A percentile compares a stretch with the other conserved stretches of the same genome.
phyloP scores from a whole-genome alignment of 37 sponge, comb jelly and placozoan genomes.

The Halichondria panicea region DNA sequence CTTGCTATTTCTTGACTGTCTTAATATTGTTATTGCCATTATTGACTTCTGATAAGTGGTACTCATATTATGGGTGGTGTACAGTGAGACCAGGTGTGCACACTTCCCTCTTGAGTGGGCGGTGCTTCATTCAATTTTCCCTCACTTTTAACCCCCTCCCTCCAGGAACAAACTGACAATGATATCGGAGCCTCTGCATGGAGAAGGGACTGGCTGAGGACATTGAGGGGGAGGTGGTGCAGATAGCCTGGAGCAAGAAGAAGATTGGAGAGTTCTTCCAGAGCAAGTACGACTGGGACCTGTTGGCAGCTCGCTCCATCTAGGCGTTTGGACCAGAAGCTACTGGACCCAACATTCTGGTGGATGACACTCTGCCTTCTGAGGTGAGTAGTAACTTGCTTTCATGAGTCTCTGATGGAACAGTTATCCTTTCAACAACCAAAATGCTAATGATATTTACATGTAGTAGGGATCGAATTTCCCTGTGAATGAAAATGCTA shows the following conservation, averaged over 20 bases:
- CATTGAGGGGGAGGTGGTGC: slow-evolving; percentile 93
- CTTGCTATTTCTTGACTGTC: too few species aligned
- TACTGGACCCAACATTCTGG: slow-evolving; percentile 94
- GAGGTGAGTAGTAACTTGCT: slow-evolving; percentile 79
- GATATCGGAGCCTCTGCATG: slow-evolving; percentile 97
- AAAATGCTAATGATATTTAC: too few species aligned
- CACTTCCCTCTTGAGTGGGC: too few species aligned
- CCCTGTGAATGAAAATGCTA: too few species aligned
- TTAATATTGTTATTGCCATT: too few species aligned
- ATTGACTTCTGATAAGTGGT: too few species aligned
- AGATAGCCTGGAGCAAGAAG: slow-evolving; percentile 86
- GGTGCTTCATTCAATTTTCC: neutral
- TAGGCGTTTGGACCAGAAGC: slow-evolving; percentile 98
- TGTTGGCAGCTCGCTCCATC: slow-evolving; percentile 95
- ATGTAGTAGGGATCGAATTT: too few species aligned
- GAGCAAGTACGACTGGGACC: slow-evolving; percentile 98
- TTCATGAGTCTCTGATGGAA: too few species aligned
- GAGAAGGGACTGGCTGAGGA: slow-evolving; percentile 99
- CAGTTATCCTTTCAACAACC: too few species aligned
- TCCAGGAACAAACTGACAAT: slow-evolving; percentile 95
- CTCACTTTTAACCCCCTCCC: neutral
- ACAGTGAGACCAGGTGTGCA: too few species aligned
- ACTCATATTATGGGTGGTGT: too few species aligned
- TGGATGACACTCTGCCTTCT: slow-evolving; percentile 98
- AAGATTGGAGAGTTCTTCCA: slow-evolving; percentile 97